phyloP scores from a whole-genome alignment of 2,888 invertebrate genomes.

The Meloe dianella region DNA sequence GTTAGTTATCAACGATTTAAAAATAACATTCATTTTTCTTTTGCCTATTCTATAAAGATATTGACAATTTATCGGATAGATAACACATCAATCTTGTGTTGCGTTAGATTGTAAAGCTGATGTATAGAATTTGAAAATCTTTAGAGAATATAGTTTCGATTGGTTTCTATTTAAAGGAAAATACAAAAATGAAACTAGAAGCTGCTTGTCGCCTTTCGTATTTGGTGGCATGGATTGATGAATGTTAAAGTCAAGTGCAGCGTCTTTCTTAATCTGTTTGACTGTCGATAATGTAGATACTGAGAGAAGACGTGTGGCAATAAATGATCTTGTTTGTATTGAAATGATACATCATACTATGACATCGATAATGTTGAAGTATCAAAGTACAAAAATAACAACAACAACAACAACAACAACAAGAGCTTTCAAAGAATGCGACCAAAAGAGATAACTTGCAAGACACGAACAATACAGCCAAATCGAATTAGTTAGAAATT shows the following conservation, averaged over 20 bases:
- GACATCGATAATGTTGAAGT: constrained; percentile 39
- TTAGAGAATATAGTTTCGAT: background rate
- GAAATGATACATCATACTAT: constrained; percentile 53
- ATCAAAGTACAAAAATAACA: constrained; percentile 34
- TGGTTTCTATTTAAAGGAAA: background rate
- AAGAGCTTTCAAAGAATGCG: background rate
- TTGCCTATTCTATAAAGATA: background rate
- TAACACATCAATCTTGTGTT: background rate
- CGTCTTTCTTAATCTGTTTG: constrained; percentile 51
- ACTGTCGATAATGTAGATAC: constrained; percentile 53
- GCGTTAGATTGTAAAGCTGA: background rate
- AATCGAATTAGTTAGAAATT: constrained; percentile 13
- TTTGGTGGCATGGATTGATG: constrained; percentile 52
- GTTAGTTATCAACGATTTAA: background rate
- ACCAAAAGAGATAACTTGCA: background rate
- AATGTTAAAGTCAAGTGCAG: constrained; percentile 50
- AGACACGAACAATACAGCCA: constrained; percentile 8
- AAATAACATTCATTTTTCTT: background rate
- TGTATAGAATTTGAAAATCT: background rate
- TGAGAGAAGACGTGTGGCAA: constrained; percentile 51
- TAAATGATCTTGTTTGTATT: constrained; percentile 56
- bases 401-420: background rate
- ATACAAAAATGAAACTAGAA: background rate
- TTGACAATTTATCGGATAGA: background rate
- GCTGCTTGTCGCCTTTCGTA: constrained; percentile 36